Evolutionary conservation across 2,113 vertebrate species (phyloP).

Genomic region (Stomatorhinus ivindoensis): DNA sequence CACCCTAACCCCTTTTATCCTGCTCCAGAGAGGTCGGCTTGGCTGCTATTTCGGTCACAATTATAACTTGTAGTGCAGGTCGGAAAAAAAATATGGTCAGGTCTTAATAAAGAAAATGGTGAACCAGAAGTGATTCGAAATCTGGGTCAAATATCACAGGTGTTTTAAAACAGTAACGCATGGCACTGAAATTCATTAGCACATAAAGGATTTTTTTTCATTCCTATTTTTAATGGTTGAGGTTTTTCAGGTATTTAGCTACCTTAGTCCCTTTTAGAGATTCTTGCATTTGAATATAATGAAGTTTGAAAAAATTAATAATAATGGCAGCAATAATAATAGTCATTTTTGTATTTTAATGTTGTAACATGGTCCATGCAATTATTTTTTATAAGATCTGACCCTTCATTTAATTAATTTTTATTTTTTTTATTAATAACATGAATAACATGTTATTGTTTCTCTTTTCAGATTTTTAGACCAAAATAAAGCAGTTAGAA

Average conservation of each 20-base stretch:
- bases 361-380: background rate
- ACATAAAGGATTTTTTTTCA: background rate
- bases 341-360: background rate
- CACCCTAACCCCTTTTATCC: background rate
- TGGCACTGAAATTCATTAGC: background rate
- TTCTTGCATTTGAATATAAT: background rate
- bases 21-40: background rate
- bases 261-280: background rate
- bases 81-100: background rate
- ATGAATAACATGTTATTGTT: background rate
- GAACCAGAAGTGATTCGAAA: background rate
- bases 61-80: background rate
- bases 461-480: background rate
- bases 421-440: background rate
- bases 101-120: background rate
- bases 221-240: background rate
- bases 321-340: background rate
- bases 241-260: background rate
- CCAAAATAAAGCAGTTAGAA: background rate
- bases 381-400: background rate
- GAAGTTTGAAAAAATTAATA: background rate
- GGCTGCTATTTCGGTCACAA: background rate
- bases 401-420: background rate
- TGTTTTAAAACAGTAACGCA: background rate
- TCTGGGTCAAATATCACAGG: background rate